phyloP scores from a whole-genome alignment of 2,888 invertebrate genomes.

The Nemotelus pantherinus region DNA sequence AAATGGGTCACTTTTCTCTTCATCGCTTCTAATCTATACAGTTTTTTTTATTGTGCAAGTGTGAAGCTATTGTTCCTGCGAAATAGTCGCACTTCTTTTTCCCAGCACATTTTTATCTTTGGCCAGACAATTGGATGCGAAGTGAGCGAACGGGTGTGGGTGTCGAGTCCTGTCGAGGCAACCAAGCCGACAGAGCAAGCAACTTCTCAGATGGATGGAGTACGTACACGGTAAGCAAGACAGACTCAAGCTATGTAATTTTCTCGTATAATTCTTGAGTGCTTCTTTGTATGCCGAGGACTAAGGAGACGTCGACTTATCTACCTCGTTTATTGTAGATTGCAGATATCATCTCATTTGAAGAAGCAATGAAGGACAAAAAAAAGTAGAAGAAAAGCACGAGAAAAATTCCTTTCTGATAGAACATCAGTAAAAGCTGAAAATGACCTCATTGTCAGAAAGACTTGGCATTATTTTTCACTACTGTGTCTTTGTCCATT shows the following conservation, averaged over 20 bases:
- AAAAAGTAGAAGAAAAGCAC: background rate
- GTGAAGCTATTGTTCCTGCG: slow-evolving; percentile 25
- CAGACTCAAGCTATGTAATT: slow-evolving; percentile 30
- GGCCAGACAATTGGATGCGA: slow-evolving; percentile 37
- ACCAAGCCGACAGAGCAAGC: background rate
- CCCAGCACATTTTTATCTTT: slow-evolving; percentile 32
- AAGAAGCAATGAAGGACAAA: slow-evolving; percentile 14
- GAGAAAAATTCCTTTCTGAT: slow-evolving; percentile 34
- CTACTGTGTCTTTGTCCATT: slow-evolving; percentile 29
- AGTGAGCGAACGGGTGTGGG: background rate
- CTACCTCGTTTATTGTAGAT: slow-evolving; percentile 41
- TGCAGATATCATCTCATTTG: slow-evolving; percentile 35
- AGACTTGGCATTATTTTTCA: slow-evolving; percentile 38
- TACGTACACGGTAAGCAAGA: slow-evolving; percentile 5
- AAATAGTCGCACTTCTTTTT: background rate
- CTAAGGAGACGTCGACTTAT: slow-evolving; percentile 23
- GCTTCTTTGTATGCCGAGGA: slow-evolving; percentile 17
- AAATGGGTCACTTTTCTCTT: slow-evolving; percentile 41
- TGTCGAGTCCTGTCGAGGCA: background rate
- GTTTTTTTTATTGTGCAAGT: slow-evolving; percentile 9
- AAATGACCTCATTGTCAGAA: slow-evolving; percentile 37
- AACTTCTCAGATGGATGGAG: background rate
- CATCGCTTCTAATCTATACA: slow-evolving; percentile 37
- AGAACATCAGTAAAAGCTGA: slow-evolving; percentile 39
- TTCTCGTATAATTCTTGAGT: slow-evolving; percentile 41